Evolutionary conservation across 2,888 invertebrate species (phyloP), one percentile per base, ranked within the genome.

Genomic region (Terebella lapidaria): DNA sequence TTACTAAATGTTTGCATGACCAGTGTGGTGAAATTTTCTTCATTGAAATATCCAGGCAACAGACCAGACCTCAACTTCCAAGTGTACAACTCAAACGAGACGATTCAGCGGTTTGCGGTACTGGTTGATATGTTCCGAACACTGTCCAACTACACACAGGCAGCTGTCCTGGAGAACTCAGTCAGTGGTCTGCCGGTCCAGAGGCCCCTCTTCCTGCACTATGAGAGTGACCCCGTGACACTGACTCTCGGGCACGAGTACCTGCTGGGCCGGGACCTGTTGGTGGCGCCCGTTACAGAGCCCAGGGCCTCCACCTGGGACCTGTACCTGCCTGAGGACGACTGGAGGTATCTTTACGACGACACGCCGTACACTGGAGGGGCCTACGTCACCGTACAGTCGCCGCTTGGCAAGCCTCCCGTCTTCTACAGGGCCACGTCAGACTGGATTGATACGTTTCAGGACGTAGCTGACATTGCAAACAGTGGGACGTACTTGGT

Each of bases 241-340:
- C 66, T 61, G 42, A 62, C 51, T 18, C 55, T 71, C 26, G 62
- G 66, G 10, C 72, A 73, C 59, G 72, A 76, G 60, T 77, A 74
- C 60, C 70, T 77, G 72, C 74, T 67, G 53, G 77, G 77, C 1
- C 26, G 61, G 1, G 75, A 76, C 49, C 58, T 77, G 10, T 62
- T 77, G 2, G 73, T 76, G 1, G 75, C 76, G 0, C 76, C 77
- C 0, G 74, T 76, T 4, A 61, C 71, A 3, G 27, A 61, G 27
- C 47, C 68, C 3, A 67, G 67, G n/a, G 68, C 67, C 1, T 60
- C 59, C 1, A 42, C 54, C 5, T 64, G 68, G 70, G 63, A 61
- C 2, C 70, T 73, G 1, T 74, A 72, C 49, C 65, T 77, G 1
- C 75, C 75, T 1, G 24, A 55, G n/a, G 70, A 64, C 27, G 70